A percentile compares a stretch with the other conserved stretches of the same genome.
These are phyloP conservation scores for Nesometra sesokonis DNA, from an alignment of 35 echinoderm and acorn worm species.

Conservation along the genomic window DNA sequence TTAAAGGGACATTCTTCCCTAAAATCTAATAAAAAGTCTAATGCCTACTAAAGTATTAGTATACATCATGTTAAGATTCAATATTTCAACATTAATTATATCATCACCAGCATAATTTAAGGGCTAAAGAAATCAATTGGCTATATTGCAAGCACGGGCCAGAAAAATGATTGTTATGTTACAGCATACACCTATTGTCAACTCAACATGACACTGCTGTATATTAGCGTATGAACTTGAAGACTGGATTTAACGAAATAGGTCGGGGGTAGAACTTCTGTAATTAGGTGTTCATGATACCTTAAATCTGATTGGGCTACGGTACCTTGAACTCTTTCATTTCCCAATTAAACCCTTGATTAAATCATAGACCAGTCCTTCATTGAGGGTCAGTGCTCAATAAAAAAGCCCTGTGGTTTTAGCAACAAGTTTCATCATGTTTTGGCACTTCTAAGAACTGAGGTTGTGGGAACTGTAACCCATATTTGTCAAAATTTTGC, in stretches of 20 bases:
- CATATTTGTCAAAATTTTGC: too few relatives aligned
- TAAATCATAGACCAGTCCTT: neutral
- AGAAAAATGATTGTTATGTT: too few relatives aligned
- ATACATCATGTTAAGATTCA: too few relatives aligned
- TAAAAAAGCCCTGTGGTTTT: neutral
- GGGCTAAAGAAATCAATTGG: too few relatives aligned
- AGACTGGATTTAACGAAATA: neutral
- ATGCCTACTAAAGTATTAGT: too few relatives aligned
- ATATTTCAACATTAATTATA: too few relatives aligned
- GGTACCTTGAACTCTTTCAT: neutral
- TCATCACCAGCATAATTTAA: too few relatives aligned
- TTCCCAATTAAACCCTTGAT: neutral
- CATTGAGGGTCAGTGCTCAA: neutral
- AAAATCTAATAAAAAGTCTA: too few relatives aligned
- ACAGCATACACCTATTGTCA: neutral
- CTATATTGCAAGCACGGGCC: too few relatives aligned
- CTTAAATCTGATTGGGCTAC: neutral
- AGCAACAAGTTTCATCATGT: neutral
- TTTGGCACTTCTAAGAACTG: neutral
- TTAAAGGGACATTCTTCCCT: too few relatives aligned
- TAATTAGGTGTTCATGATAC: neutral
- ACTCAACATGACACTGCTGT: neutral
- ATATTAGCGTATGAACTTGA: neutral
- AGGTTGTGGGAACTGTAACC: neutral
- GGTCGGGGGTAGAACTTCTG: neutral